Base-by-base conservation (phyloP, 1,140 invertebrate genomes). In the Anadara kagoshimensis region DNA sequence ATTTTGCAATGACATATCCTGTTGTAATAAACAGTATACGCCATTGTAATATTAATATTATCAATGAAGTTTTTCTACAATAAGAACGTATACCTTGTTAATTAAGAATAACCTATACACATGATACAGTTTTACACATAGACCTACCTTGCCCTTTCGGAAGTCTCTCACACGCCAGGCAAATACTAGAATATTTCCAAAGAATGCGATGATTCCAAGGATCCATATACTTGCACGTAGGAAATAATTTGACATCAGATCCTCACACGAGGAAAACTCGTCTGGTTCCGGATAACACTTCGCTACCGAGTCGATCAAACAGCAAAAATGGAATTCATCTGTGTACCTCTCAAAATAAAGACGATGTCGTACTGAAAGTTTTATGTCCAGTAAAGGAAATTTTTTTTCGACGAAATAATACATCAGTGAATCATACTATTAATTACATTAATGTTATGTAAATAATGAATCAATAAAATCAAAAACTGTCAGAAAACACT, bases 151-250 rank as follows among this genome's bases (percentile, higher is more conserved):
- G 51, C 81, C 76, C 41, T 86, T 79, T 58, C 82, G 58, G 18
- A 83, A 49, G 66, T 89, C 85, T 22, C 77, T 76, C 1, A 90
- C 84, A 61, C 93, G 87, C 79, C 93, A 93, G 3, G 92, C 80
- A 56, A 94, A 90, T 53, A 94, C 93, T 22, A 93, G 82, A 5
- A 91, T 67, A 83, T 94, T 94, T 41, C 93, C 93, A 41, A 90
- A 86, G 44, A 92, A 90, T 7, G 93, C 93, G 18, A 93, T 84
- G 10, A 91, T 79, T 10, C 92, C 93, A 87, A 94, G 91, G 16
- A 93, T 88, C 93, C 93, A 94, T 59, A 94, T 92, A 72, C 92
- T 91, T 18, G 90, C 79, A 5, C 91, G 79, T 2, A 92, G 85
- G 0, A 92, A 85, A 51, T 89, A 81, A 80, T 92, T 92, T 26